Evolutionary conservation across 2,888 invertebrate species (phyloP).

Genomic region (Parasteatoda lunata): DNA sequence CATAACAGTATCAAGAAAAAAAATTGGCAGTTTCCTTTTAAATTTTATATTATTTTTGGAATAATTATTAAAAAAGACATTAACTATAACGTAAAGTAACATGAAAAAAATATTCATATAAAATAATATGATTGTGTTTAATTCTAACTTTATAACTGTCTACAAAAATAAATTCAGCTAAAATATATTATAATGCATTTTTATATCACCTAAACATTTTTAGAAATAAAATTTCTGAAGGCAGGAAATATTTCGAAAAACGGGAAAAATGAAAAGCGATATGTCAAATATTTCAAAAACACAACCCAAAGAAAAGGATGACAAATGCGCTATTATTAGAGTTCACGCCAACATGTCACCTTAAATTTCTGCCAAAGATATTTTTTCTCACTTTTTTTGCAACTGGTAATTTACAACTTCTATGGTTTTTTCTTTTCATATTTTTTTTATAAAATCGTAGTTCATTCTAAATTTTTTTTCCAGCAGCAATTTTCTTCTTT

Average conservation of each 20-base stretch:
- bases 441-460: not conserved
- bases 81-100: too few relatives aligned
- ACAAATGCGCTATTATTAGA: conserved; percentile 55
- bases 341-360: conserved; percentile 53
- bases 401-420: conserved; percentile 56
- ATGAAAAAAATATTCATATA: too few relatives aligned
- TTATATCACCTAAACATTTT: too few relatives aligned
- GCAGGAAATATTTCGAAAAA: not conserved
- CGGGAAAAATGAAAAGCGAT: conserved; percentile 16
- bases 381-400: conserved; percentile 26
- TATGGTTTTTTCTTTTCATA: conserved; percentile 7
- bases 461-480: conserved; percentile 19
- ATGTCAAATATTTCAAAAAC: conserved; percentile 53
- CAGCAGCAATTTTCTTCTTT: conserved; percentile 20
- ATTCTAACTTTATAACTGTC: too few relatives aligned
- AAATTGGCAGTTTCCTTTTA: too few relatives aligned
- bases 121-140: too few relatives aligned
- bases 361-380: conserved; percentile 45
- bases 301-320: conserved; percentile 49
- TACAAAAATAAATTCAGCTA: too few relatives aligned
- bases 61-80: too few relatives aligned
- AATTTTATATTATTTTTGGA: too few relatives aligned
- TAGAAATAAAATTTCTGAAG: too few relatives aligned
- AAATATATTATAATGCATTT: too few relatives aligned
- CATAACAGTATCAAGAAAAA: too few relatives aligned